Percentiles rank a stretch among this genome's conserved stretches.
phyloP scores from a whole-genome alignment of 2,888 invertebrate genomes.

The Epistrophe eligans region DNA sequence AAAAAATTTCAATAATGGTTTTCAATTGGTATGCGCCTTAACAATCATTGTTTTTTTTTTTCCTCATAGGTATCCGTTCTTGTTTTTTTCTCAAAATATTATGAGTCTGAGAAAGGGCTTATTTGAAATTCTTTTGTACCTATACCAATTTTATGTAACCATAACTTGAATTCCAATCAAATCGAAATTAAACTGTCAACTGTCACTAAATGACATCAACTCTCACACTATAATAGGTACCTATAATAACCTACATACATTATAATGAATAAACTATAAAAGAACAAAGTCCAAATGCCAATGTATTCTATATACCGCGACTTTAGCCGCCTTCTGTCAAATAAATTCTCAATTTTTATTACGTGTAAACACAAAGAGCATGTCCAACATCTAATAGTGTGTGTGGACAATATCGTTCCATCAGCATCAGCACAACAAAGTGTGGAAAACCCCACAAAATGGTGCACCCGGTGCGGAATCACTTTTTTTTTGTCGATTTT shows the following conservation, averaged over 20 bases:
- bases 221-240: neutral
- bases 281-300: slow-evolving; percentile 12
- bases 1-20: too few species aligned
- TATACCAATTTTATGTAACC: slow-evolving; percentile 35
- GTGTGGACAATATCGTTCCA: neutral
- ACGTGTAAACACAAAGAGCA: slow-evolving; percentile 78
- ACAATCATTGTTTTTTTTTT: too few species aligned
- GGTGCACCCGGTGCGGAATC: neutral
- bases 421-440: neutral
- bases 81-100: too few species aligned
- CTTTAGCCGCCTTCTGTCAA: slow-evolving; percentile 53
- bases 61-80: too few species aligned
- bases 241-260: too few species aligned
- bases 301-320: neutral
- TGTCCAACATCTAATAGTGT: slow-evolving; percentile 48
- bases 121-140: neutral
- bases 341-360: slow-evolving; percentile 82
- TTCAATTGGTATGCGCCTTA: too few species aligned
- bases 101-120: neutral
- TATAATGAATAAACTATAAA: neutral
- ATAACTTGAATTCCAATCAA: slow-evolving; percentile 48
- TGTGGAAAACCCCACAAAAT: neutral
- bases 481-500: neutral
- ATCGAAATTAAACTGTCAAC: slow-evolving; percentile 32
- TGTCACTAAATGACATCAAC: neutral